Conservation (phyloP, 2,113 vertebrate genomes). For the Cyanoliseus patagonus region DNA sequence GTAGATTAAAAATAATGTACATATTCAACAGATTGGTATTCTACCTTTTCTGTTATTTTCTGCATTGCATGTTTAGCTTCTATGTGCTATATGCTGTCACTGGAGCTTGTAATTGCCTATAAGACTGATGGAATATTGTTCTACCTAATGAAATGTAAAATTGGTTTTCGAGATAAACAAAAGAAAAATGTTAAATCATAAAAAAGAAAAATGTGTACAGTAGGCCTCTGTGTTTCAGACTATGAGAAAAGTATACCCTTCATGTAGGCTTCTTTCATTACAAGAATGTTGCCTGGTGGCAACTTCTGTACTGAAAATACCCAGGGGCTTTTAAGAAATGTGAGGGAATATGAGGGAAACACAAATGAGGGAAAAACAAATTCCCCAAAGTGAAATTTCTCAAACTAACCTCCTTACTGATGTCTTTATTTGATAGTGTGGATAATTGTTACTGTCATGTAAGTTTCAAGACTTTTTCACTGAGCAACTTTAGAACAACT, state of each 20-base stretch:
- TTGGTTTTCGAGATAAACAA: background rate
- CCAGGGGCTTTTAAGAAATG: background rate
- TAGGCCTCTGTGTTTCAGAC: background rate
- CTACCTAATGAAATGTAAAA: constrained; percentile 26
- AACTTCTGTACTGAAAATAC: background rate
- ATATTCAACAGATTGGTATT: background rate
- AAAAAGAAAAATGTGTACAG: background rate
- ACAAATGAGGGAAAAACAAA: rapidly evolving
- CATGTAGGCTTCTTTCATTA: background rate
- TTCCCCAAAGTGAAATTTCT: background rate
- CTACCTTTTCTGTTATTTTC: background rate
- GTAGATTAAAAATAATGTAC: background rate
- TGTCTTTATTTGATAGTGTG: background rate
- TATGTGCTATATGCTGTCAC: background rate
- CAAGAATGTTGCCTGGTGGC: background rate
- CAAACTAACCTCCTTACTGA: background rate
- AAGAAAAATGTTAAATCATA: background rate
- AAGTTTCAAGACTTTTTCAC: background rate
- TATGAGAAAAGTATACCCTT: background rate
- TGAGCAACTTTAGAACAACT: background rate
- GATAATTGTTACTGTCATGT: background rate
- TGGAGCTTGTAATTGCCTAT: background rate
- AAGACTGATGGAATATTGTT: background rate
- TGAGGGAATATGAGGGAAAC: background rate
- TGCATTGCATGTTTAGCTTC: background rate